Base-by-base conservation (phyloP, 1,140 invertebrate species). In the Venturia canescens region DNA sequence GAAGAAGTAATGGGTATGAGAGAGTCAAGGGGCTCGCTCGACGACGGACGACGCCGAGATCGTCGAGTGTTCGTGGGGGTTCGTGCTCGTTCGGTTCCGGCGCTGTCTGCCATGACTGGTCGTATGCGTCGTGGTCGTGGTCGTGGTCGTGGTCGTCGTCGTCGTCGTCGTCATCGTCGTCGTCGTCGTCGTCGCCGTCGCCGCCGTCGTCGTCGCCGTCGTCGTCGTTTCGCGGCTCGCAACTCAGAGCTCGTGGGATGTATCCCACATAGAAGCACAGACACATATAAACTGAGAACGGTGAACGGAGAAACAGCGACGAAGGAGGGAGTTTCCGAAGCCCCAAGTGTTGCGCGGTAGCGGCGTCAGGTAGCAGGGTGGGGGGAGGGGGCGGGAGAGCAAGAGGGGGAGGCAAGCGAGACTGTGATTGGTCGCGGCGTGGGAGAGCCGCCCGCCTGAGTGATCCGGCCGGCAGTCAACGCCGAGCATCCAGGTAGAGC, bases 401-500 rank as follows among this genome's bases (percentile, higher is more conserved):
- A 87, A 83, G 83, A 82, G 84, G 77, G 70, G 74, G 84, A 67
- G 83, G 79, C 82, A 79, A 71, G 84, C 83, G 80, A 74, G 72
- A 82, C 82, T 80, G 87, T 87, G 90, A 92, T 91, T 91, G 90
- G 91, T 89, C 85, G 87, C 78, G 86, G 89, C 89, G 90, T 91
- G 89, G 90, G 90, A 91, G 91, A 91, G 89, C 89, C 89, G 88
- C 89, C 89, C 89, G 89, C 88, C 86, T 87, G 89, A 87, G 86
- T 83, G 84, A 84, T 85, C 83, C 84, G 79, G 84, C 84, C 87
- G 87, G 83, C 90, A 90, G 89, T 90, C 88, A 86, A 86, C 86
- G 85, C 85, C 88, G 90, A 89, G 89, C 90, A 90, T 86, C 82
- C 89, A 88, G 84, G 82, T 84, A 84, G 88, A 86, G 74, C 83